Base-by-base conservation (phyloP, 2,888 invertebrate species). In the Drepana falcataria region DNA sequence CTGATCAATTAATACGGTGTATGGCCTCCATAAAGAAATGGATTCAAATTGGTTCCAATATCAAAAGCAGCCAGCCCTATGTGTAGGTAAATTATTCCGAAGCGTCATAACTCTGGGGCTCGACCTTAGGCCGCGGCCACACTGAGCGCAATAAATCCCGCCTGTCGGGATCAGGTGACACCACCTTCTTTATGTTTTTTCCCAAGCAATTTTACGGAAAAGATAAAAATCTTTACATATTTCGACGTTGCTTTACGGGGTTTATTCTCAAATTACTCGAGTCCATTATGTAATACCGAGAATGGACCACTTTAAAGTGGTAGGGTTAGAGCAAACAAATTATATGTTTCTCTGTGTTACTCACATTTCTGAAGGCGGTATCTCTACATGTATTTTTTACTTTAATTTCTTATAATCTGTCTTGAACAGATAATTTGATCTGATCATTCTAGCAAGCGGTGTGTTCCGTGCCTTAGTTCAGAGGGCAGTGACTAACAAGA, bases 171-270 rank as follows among this genome's bases (percentile, higher is more conserved):
- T 90, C 91, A 91, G 91, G 91, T 91, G 91, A 91, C 91, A 91
- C 89, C 87, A 83, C 87, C 89, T 91, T 90, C 91, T 91, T 91
- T 91, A 91, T 91, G 91, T 91, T 91, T 91, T 91, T 91, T 91
- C 91, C 90, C 91, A 91, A 88, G 88, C 91, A 85, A 82, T 91
- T 91, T 91, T 91, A 91, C 88, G 86, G 89, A 75, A 90, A 90
- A 89, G 91, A 91, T 91, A 90, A 89, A 83, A 85, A 91, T 91
- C 91, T 91, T 87, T 88, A 91, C 91, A 91, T 91, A 91, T 91
- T 91, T 91, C 90, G 90, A 91, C 87, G 87, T 87, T 85, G 89
- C 83, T 87, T 87, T 87, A 85, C 84, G 79, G 79, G 74, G 79
- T 75, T 86, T 77, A 87, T 85, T 91, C 89, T 91, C 89, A 87